Evolutionary conservation across 1,140 invertebrate genomes (phyloP).

Genomic region (Pseudoatta argentina): DNA sequence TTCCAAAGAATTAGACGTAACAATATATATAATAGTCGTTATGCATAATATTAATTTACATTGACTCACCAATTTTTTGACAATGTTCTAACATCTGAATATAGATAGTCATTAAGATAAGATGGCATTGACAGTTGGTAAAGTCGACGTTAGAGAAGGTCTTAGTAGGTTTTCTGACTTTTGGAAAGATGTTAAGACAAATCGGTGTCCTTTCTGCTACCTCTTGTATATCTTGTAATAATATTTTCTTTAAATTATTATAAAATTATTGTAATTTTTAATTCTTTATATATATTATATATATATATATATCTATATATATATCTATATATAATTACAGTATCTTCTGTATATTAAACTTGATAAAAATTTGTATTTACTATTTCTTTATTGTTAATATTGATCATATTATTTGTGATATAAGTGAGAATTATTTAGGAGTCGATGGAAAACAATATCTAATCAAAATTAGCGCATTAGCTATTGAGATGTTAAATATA

Average conservation of each 20-base stretch:
- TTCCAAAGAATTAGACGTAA: too few species aligned
- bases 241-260: conserved; percentile 12
- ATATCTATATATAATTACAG: too few species aligned
- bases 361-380: neutral
- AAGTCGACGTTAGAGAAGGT: conserved; percentile 85
- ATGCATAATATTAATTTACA: neutral
- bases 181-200: conserved; percentile 48
- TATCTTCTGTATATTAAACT: neutral
- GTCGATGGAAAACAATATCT: too few species aligned
- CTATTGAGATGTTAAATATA: neutral
- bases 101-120: conserved; percentile 87
- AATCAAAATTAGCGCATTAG: neutral
- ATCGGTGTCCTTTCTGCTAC: neutral
- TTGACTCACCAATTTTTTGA: conserved; percentile 85
- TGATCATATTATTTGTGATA: too few species aligned
- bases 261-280: neutral
- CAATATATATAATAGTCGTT: conserved; percentile 60
- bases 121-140: conserved; percentile 86
- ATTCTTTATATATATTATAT: neutral
- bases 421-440: too few species aligned
- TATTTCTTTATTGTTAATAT: neutral
- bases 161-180: conserved; percentile 71
- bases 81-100: conserved; percentile 88
- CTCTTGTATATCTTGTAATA: neutral
- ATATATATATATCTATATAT: too few species aligned